A percentile compares a stretch with the other conserved stretches of the same genome.
phyloP scores from a whole-genome alignment of 2,797 vertebrate species.

The Lepilemur ruficaudatus region DNA sequence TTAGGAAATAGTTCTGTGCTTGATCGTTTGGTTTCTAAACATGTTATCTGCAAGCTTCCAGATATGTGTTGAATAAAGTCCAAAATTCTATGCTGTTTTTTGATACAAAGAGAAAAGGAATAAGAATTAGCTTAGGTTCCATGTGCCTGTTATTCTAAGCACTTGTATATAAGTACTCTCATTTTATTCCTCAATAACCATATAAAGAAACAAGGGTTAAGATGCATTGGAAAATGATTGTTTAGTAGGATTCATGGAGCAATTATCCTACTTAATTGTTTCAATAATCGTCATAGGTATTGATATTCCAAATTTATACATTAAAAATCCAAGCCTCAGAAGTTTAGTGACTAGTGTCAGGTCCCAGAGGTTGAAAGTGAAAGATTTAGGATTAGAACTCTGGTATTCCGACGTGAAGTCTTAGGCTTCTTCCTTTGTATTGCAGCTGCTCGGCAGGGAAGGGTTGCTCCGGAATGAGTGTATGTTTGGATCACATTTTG shows the following conservation, averaged over 20 bases:
- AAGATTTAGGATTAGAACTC: neutral
- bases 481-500: rapidly evolving
- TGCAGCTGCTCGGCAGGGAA: rapidly evolving
- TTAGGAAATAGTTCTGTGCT: neutral
- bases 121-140: neutral
- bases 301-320: neutral
- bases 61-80: neutral
- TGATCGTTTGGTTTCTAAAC: neutral
- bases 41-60: neutral
- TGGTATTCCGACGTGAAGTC: neutral
- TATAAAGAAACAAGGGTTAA: neutral
- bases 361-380: neutral
- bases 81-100: neutral
- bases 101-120: neutral
- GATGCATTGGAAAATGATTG: neutral
- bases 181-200: neutral
- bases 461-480: rapidly evolving
- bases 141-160: neutral
- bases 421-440: neutral
- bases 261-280: neutral
- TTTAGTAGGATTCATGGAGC: neutral
- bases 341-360: neutral
- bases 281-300: neutral
- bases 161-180: neutral
- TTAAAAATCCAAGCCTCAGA: neutral